Evolutionary conservation across 2,888 invertebrate species (phyloP), one percentile per base, ranked within the genome.

Genomic region (Neria commutata): DNA sequence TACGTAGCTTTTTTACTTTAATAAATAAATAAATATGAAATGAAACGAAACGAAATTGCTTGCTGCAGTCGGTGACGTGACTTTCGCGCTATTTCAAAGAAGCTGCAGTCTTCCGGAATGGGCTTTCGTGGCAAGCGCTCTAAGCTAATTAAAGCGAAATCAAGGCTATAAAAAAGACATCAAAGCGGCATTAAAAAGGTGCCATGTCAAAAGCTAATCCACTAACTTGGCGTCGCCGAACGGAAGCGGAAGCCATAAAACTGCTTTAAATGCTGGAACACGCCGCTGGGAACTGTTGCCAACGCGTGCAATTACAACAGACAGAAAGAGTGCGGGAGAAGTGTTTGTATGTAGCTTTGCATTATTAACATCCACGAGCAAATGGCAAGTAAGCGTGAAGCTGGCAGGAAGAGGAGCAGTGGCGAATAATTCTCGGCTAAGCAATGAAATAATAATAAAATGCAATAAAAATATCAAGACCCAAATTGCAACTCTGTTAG

Each of bases 141-240:
- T 29, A 46, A 54, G n/a, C 54, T 54, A 54, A 54, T 54, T 54
- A 54, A 54, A 54, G 33, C 46, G 33, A 42, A 45, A 46, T 46
- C 21, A 54, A 45, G 2, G 29, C 29, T 26, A 54, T 54, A 54
- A 54, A 54, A 53, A 54, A 33, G n/a, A 23, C 54, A 46, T 54
- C 46, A 54, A 54, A 45, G 33, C 21, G 2, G 42, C 19, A 42
- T 42, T 19, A 17, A 42, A 42, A 19, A 42, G 17, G 42, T 42
- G 21, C 42, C 21, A n/a, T n/a, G n/a, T 42, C 4, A 42, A 42
- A 42, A 19, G 5, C 42, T 42, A 6, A 42, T 42, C 42, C 21
- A 17, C n/a, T 8, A 42, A 17, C 42, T 42, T 42, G 4, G 42
- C 3, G 14, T 14, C 37, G 14, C 37, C 11, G 8, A n/a, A 14